Evolutionary conservation across 2,113 vertebrate species (phyloP).

Genomic region (Pangasianodon gigas): DNA sequence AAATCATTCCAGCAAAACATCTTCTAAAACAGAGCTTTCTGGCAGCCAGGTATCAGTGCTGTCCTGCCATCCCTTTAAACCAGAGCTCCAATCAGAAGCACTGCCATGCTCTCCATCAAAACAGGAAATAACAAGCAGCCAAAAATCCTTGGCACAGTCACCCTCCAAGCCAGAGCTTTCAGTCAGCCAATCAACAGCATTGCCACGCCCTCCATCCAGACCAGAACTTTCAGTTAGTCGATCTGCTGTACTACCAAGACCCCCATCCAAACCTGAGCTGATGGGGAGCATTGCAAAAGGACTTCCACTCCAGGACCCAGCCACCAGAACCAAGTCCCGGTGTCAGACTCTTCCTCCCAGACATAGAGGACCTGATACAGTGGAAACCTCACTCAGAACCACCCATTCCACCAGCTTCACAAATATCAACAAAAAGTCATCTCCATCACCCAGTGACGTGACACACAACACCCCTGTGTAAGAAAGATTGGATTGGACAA

Average conservation of each 20-base stretch:
- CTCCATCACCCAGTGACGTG: constrained; percentile 69
- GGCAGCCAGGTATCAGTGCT: constrained; percentile 26
- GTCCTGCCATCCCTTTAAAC: constrained; percentile 18
- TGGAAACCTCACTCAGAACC: constrained; percentile 58
- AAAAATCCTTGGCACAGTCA: constrained; percentile 4
- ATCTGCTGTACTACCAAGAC: constrained; percentile 49
- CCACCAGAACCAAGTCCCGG: constrained; percentile 65
- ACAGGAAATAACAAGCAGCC: constrained; percentile 10
- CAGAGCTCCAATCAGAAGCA: neutral
- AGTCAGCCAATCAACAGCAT: constrained; percentile 8
- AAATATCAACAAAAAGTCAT: constrained; percentile 61
- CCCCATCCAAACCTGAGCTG: constrained; percentile 62
- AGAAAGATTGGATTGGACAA: constrained; percentile 35
- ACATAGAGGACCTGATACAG: constrained; percentile 57
- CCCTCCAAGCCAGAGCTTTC: constrained; percentile 36
- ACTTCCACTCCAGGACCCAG: constrained; percentile 63
- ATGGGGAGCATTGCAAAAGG: constrained; percentile 62
- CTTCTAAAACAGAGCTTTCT: constrained; percentile 12
- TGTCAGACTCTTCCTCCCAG: constrained; percentile 72
- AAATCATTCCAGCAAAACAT: constrained; percentile 27
- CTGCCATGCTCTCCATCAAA: neutral
- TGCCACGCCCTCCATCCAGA: constrained; percentile 47
- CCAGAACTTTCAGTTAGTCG: constrained; percentile 22
- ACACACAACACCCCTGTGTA: constrained; percentile 64
- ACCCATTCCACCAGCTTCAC: constrained; percentile 73